Evolutionary conservation across 92 coral and sea anemone genomes (phyloP).

Genomic region (Palythoa grandis): DNA sequence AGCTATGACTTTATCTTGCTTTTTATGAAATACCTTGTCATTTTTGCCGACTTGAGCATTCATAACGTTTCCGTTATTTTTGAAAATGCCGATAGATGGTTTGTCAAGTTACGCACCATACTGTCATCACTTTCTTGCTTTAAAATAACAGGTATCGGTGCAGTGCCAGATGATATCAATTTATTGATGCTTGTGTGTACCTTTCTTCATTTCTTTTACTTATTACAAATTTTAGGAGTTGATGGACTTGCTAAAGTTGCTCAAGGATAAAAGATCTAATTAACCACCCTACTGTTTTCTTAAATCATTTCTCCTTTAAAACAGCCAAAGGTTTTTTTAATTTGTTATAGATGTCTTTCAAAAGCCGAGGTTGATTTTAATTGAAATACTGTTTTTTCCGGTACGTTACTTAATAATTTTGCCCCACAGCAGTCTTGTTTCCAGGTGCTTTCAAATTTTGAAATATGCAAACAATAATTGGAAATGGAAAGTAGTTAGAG

Average conservation of each 20-base stretch:
- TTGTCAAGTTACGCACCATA: background rate
- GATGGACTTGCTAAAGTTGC: background rate
- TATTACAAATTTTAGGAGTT: background rate
- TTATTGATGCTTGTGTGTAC: background rate
- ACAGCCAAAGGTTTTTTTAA: background rate
- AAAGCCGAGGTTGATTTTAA: conserved; percentile 11
- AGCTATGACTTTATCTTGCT: background rate
- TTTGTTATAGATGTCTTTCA: conserved; percentile 1
- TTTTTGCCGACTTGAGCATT: background rate
- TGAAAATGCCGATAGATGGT: background rate
- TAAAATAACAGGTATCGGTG: no score
- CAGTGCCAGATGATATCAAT: background rate
- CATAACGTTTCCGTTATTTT: background rate
- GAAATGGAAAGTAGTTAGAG: background rate
- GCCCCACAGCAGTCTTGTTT: background rate
- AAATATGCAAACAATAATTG: background rate
- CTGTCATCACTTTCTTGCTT: background rate
- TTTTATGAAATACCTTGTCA: background rate
- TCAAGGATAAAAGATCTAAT: background rate
- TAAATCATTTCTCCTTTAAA: background rate
- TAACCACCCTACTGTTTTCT: background rate
- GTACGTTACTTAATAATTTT: background rate
- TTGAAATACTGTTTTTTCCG: background rate
- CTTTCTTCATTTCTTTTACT: background rate
- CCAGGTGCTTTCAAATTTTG: background rate